Base-by-base conservation (phyloP, 2,888 invertebrate genomes). In the Camptogramma bilineatum region DNA sequence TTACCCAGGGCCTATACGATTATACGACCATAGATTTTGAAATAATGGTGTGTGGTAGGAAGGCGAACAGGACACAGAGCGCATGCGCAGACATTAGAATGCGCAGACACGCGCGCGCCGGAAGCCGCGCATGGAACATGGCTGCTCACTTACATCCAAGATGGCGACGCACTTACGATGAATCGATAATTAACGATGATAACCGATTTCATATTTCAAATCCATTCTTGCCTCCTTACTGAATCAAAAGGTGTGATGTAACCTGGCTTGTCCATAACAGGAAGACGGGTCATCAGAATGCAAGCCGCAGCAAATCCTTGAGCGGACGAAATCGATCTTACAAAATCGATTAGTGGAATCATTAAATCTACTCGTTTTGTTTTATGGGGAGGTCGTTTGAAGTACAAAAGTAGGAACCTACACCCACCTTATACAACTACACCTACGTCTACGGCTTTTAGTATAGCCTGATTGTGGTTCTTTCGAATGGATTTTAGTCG, bases 101-200 rank as follows among this genome's bases (percentile, higher is more conserved):
- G 90, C 92, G 78, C 66, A 71, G 81, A 79, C 89, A 88, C 88
- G 91, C 92, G 84, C 86, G 69, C 85, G 87, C 88, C 92, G 92
- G 93, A 93, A 92, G 89, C 86, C 89, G 86, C 81, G 81, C 86
- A 81, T 84, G 84, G 84, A 91, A 90, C 87, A 86, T 86, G 87
- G 87, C 86, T 84, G 86, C 82, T 81, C 83, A 84, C 86, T 85
- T 80, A 85, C 84, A 88, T 84, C 87, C 91, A 91, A 90, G 81
- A 91, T 92, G 91, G 91, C 90, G 80, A 82, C 83, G 85, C 78
- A 88, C 85, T 83, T 83, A 84, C 87, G 79, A 85, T 87, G 88
- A 92, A 92, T 91, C 90, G 85, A 91, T 91, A 92, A 93, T 92
- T 88, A 90, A 87, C 79, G 71, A 73, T 82, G 86, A 91, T 87